Conservation (phyloP, 2,797 vertebrate species). For the Pteropus rufus region DNA sequence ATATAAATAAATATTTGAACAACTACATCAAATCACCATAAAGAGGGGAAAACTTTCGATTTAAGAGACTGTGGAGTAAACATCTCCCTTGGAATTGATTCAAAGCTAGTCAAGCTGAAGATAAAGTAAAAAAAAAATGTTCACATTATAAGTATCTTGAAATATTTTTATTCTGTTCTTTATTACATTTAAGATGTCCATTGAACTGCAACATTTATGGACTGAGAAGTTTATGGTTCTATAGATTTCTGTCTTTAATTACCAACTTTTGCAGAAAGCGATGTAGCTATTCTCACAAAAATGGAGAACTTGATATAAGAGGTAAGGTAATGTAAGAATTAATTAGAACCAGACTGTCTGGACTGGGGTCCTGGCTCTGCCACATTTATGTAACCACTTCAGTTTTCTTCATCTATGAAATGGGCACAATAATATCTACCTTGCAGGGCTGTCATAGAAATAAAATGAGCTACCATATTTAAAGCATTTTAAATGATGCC, state of each 20-base stretch:
- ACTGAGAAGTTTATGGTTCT: neutral
- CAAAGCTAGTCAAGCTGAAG: conserved; percentile 9
- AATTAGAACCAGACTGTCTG: neutral
- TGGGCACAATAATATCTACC: neutral
- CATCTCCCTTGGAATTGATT: conserved; percentile 20
- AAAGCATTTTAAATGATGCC: neutral
- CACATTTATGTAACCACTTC: neutral
- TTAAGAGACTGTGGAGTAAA: conserved; percentile 1
- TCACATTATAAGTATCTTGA: neutral
- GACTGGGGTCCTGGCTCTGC: neutral
- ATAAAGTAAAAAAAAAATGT: conserved; percentile 41
- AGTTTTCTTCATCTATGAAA: neutral
- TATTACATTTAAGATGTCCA: conserved; percentile 23
- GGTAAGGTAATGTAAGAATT: neutral
- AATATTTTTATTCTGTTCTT: neutral
- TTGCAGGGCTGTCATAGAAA: neutral
- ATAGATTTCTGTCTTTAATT: neutral
- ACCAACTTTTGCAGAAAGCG: neutral
- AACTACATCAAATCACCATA: neutral
- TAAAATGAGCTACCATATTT: neutral
- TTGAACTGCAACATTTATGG: neutral
- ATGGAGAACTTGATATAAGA: neutral
- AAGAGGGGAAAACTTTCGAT: neutral
- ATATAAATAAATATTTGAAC: conserved; percentile 38
- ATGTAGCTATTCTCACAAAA: neutral